phyloP scores from a whole-genome alignment of 92 coral and sea anemone genomes.

The Epizoanthus fatuus region DNA sequence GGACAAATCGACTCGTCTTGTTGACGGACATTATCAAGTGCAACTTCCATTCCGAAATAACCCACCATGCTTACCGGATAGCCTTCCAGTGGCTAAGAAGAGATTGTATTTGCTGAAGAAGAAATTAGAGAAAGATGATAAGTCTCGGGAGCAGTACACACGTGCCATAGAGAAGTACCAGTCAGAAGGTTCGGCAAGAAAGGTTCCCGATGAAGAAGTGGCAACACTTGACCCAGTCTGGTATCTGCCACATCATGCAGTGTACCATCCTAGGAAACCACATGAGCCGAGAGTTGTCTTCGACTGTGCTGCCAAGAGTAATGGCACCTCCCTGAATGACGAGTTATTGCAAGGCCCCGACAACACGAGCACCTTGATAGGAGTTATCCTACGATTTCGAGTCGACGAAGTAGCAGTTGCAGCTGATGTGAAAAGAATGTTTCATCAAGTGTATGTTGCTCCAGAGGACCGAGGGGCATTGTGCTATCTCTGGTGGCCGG shows the following conservation, averaged over 20 bases:
- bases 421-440: constrained; percentile 74
- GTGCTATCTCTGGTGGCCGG: constrained; percentile 82
- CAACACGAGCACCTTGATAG: constrained; percentile 72
- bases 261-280: constrained; percentile 82
- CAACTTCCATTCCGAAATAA: constrained; percentile 69
- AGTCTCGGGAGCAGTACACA: constrained; percentile 57
- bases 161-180: constrained; percentile 73
- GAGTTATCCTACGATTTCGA: constrained; percentile 71
- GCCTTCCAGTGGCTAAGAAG: constrained; percentile 66
- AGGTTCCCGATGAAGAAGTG: constrained; percentile 59
- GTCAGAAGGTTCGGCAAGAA: constrained; percentile 72
- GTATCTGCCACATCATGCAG: constrained; percentile 86
- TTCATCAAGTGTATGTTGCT: constrained; percentile 72
- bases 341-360: constrained; percentile 76
- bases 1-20: constrained; percentile 69
- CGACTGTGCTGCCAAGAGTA: constrained; percentile 71
- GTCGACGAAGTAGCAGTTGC: constrained; percentile 71
- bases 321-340: constrained; percentile 72
- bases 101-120: constrained; percentile 66
- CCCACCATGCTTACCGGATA: constrained; percentile 69
- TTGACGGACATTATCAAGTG: constrained; percentile 80
- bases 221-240: constrained; percentile 67
- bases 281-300: constrained; percentile 81
- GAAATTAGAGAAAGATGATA: constrained; percentile 71
- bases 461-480: constrained; percentile 80